Evolutionary conservation across 2,888 invertebrate species (phyloP).

Genomic region (Eilema caniola): DNA sequence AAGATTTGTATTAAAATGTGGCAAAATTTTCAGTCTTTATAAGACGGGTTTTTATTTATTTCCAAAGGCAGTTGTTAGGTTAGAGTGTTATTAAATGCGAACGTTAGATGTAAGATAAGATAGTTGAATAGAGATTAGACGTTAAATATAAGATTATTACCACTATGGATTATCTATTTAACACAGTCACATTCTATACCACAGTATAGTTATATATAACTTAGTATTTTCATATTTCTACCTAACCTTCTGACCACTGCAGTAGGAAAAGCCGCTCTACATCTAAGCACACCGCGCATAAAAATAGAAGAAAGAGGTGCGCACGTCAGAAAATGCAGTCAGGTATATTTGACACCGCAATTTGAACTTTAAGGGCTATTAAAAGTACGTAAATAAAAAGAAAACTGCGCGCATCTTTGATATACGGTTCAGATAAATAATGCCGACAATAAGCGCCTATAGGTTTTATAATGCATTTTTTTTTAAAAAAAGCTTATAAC

Average conservation of each 20-base stretch:
- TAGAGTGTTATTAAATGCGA: neutral
- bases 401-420: neutral
- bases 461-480: neutral
- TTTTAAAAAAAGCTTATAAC: constrained; percentile 23
- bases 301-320: constrained; percentile 44
- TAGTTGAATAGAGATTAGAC: neutral
- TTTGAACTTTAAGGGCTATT: constrained; percentile 37
- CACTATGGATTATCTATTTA: neutral
- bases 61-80: neutral
- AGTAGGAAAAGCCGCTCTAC: constrained; percentile 24
- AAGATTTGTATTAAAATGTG: neutral
- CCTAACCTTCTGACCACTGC: neutral
- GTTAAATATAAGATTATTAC: neutral
- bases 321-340: constrained; percentile 47
- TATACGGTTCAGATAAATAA: neutral
- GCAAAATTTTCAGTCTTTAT: neutral
- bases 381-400: constrained; percentile 16
- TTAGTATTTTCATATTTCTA: neutral
- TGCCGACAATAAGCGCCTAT: neutral
- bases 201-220: neutral
- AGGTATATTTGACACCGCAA: constrained; percentile 29
- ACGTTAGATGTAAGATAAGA: neutral
- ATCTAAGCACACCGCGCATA: constrained; percentile 21
- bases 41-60: neutral
- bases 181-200: neutral